Evolutionary conservation across 2,113 vertebrate species (phyloP), one percentile per base, ranked within the genome.

Genomic region (Agapornis roseicollis): DNA sequence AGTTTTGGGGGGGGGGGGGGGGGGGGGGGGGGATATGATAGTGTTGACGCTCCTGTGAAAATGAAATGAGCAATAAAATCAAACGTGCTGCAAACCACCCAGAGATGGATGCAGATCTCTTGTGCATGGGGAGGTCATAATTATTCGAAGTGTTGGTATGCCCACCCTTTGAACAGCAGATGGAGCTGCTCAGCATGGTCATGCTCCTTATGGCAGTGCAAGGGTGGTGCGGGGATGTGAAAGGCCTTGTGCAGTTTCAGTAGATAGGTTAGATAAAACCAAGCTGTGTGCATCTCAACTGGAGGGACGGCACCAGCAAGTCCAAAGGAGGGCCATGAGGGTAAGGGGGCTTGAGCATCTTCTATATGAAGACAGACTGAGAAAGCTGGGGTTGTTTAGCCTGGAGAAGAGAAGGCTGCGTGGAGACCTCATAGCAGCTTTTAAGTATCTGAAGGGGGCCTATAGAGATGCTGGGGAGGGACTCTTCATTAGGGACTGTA

Each of bases 111-210:
- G 28, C 25, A 44, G 44, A 46, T n/a, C 17, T 13, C 33, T 35
- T 15, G 8, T 35, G 27, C 0, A 0, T 13, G 50, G 2, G 52
- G 22, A 70, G 17, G 25, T 72, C 5, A 0, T 37, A 41, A 49
- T 79, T 61, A 65, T 53, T 49, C 0, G 0, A 8, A 39, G 7
- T 14, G 7, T 58, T 83, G 17, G 3, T 5, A 3, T 56, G 25
- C 22, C 22, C 1, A 2, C 13, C 33, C 37, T 81, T 44, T 53
- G 42, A 68, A 44, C 33, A 74, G 81, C 2, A 2, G 17, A 56
- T 42, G 39, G 39, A 85, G 44, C 44, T 1, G 0, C 33, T 71
- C 55, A 50, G 42, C 6, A 24, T 0, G 1, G 61, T 46, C 15
- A 11, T 11, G 11, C 33, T 76, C 31, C 39, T 42, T 0, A 2